Conservation (phyloP, 2,113 vertebrate genomes). For the Calcarius ornatus region DNA sequence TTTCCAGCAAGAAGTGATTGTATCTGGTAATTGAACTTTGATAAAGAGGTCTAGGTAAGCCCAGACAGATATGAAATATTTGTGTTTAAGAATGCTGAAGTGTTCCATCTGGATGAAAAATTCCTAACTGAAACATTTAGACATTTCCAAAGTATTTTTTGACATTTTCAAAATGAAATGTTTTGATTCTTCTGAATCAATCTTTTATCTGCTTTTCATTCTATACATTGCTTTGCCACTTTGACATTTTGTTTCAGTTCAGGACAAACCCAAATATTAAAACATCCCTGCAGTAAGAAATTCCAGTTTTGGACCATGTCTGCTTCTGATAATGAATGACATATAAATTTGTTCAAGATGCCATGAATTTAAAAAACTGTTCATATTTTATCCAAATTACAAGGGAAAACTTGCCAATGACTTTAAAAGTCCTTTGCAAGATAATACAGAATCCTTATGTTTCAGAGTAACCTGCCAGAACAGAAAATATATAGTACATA, state of each 20-base stretch:
- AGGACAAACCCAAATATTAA: neutral
- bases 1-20: neutral
- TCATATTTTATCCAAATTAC: neutral
- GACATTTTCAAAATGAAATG: neutral
- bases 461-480: neutral
- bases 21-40: neutral
- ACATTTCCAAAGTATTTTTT: neutral
- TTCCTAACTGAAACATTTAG: neutral
- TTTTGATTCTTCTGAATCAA: conserved; percentile 25
- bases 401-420: neutral
- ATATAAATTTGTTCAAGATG: conserved; percentile 9
- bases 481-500: neutral
- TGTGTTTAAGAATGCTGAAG: neutral
- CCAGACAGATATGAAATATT: neutral
- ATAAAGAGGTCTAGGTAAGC: neutral
- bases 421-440: neutral
- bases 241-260: neutral
- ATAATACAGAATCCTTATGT: neutral
- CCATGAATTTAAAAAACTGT: neutral
- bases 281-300: neutral
- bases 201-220: neutral
- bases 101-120: neutral
- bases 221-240: neutral
- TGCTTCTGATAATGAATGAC: conserved; percentile 5
- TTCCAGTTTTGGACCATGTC: neutral